Percentiles rank a stretch among this genome's conserved stretches.
phyloP scores from a whole-genome alignment of 2,113 vertebrate genomes.

The Pomatostomus ruficeps region DNA sequence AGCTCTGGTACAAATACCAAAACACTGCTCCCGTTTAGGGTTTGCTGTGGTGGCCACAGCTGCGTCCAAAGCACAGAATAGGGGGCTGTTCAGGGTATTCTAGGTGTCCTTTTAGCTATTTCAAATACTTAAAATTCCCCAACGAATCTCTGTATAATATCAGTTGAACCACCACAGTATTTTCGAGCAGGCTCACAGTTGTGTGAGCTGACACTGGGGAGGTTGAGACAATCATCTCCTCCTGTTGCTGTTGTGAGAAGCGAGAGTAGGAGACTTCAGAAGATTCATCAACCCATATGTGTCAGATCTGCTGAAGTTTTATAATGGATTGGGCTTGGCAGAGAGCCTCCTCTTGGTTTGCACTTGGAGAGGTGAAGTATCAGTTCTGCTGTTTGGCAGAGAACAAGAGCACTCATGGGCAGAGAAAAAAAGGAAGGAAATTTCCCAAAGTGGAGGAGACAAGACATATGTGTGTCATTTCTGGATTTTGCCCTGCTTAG shows the following conservation, averaged over 20 bases:
- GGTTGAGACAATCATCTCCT: neutral
- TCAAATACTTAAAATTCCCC: neutral
- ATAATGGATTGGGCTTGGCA: neutral
- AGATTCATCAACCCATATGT: conserved; percentile 13
- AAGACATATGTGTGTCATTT: neutral
- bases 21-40: neutral
- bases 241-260: neutral
- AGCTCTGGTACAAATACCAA: neutral
- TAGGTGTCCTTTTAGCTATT: neutral
- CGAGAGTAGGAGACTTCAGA: neutral
- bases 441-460: neutral
- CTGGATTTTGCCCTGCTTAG: neutral
- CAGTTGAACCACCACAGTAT: neutral
- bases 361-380: conserved; percentile 19
- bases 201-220: neutral
- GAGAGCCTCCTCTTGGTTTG: neutral
- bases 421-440: neutral
- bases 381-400: neutral
- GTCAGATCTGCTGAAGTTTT: conserved; percentile 15
- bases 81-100: neutral
- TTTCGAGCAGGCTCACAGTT: neutral
- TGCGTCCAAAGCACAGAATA: neutral
- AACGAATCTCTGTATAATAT: neutral
- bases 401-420: neutral
- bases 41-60: neutral